These are phyloP conservation scores for Neodontobutis hainanensis DNA, from an alignment of 2,113 vertebrate species.

Conservation along the genomic window DNA sequence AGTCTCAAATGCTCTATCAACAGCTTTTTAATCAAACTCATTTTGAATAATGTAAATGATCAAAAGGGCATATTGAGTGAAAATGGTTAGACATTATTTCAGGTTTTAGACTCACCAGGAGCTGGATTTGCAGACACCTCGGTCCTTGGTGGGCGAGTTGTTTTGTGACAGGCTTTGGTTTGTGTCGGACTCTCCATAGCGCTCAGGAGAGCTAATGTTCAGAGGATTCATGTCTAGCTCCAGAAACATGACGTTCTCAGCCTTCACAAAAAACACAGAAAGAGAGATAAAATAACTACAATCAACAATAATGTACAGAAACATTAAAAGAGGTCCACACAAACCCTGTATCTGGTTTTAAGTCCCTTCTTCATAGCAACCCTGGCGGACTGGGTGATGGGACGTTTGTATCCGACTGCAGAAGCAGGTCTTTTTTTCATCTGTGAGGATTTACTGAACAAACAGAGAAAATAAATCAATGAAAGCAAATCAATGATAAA, in stretches of 20 bases:
- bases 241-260: constrained; percentile 96
- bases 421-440: constrained; percentile 93
- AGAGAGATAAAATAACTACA: background rate
- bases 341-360: constrained; percentile 91
- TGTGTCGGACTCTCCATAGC: constrained; percentile 78
- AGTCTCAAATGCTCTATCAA: background rate
- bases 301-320: background rate
- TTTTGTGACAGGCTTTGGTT: constrained; percentile 83
- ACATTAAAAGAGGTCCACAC: constrained; percentile 34
- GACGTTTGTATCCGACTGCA: constrained; percentile 95
- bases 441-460: constrained; percentile 80
- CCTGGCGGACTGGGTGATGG: constrained; percentile 94
- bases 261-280: constrained; percentile 75
- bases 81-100: no score
- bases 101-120: constrained; percentile 84
- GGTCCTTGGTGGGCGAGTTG: constrained; percentile 82
- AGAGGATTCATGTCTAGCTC: constrained; percentile 93
- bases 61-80: no score
- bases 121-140: constrained; percentile 85
- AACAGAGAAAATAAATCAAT: constrained; percentile 3
- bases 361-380: constrained; percentile 93
- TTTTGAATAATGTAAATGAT: no score
- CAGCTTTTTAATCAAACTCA: background rate
- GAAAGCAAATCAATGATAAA: background rate
- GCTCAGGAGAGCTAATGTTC: constrained; percentile 84